Conservation (phyloP, 2,113 vertebrate species). For the Equus quagga region DNA sequence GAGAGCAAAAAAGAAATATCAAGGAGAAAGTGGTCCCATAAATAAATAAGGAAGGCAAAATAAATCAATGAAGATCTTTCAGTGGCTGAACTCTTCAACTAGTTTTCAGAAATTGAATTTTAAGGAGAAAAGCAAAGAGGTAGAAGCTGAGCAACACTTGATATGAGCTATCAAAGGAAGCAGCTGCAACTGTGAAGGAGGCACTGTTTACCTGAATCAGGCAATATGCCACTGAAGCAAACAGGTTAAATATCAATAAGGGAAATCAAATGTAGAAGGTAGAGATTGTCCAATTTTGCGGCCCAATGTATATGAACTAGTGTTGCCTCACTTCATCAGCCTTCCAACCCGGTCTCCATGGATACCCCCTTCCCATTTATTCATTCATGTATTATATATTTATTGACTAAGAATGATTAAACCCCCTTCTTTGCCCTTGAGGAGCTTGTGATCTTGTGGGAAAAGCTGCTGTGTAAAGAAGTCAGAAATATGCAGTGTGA, state of each 20-base stretch:
- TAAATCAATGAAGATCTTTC: slow-evolving; percentile 76
- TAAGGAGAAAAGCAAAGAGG: slow-evolving; percentile 66
- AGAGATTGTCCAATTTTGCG: accelerated
- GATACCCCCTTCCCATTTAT: not conserved
- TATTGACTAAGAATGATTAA: slow-evolving; percentile 20
- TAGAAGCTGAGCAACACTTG: not conserved
- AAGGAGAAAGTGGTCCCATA: slow-evolving; percentile 72
- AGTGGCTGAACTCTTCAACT: slow-evolving; percentile 58
- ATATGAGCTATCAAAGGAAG: not conserved
- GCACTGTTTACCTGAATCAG: not conserved
- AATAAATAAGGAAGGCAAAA: slow-evolving; percentile 78
- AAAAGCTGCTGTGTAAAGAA: not conserved
- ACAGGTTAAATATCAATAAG: not conserved
- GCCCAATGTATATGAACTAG: not conserved
- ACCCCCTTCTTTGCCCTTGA: not conserved
- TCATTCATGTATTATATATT: not conserved
- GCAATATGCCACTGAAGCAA: not conserved
- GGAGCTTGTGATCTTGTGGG: not conserved
- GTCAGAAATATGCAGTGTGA: not conserved
- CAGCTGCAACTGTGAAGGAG: not conserved
- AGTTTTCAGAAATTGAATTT: slow-evolving; percentile 63
- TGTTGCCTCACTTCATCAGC: not conserved
- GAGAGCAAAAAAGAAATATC: slow-evolving; percentile 57
- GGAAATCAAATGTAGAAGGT: not conserved
- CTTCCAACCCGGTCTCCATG: not conserved